phyloP scores from a whole-genome alignment of 2,888 invertebrate species.

The Cerceris ruficornis region DNA sequence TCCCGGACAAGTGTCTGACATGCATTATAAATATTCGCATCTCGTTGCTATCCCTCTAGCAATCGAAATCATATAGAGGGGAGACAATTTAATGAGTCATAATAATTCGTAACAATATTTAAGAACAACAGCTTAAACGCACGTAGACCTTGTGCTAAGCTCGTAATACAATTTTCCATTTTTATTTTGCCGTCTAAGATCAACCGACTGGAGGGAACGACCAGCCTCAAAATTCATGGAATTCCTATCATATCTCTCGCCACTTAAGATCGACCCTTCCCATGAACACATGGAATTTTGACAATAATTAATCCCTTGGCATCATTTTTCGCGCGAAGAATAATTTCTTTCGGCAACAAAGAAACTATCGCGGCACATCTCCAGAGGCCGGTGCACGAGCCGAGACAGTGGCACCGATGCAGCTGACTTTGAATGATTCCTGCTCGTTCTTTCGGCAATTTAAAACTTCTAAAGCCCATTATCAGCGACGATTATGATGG shows the following conservation, averaged over 20 bases:
- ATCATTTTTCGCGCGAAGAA: slow-evolving; percentile 46
- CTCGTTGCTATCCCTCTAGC: too few relatives aligned
- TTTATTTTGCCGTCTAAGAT: background rate
- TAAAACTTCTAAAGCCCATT: slow-evolving; percentile 65
- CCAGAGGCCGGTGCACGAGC: slow-evolving; percentile 34
- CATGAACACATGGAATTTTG: slow-evolving; percentile 55
- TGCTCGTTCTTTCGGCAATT: slow-evolving; percentile 62
- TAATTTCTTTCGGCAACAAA: slow-evolving; percentile 35
- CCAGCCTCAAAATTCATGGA: background rate
- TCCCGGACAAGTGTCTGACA: too few relatives aligned
- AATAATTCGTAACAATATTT: too few relatives aligned
- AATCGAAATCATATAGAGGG: too few relatives aligned
- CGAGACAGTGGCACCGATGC: slow-evolving; percentile 27
- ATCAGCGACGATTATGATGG: slow-evolving; percentile 65
- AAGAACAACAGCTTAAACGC: too few relatives aligned
- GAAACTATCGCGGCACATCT: slow-evolving; percentile 31
- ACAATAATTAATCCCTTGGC: slow-evolving; percentile 59
- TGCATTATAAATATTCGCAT: too few relatives aligned
- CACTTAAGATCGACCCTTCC: slow-evolving; percentile 33
- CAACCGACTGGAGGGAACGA: slow-evolving; percentile 28
- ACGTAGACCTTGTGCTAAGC: too few relatives aligned
- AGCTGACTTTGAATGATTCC: slow-evolving; percentile 66
- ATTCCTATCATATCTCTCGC: slow-evolving; percentile 8
- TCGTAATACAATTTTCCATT: background rate
- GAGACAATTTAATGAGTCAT: too few relatives aligned